A percentile compares a stretch with the other conserved stretches of the same genome.
Conservation (phyloP, 2,113 vertebrate genomes). For the Scolopax mira region DNA sequence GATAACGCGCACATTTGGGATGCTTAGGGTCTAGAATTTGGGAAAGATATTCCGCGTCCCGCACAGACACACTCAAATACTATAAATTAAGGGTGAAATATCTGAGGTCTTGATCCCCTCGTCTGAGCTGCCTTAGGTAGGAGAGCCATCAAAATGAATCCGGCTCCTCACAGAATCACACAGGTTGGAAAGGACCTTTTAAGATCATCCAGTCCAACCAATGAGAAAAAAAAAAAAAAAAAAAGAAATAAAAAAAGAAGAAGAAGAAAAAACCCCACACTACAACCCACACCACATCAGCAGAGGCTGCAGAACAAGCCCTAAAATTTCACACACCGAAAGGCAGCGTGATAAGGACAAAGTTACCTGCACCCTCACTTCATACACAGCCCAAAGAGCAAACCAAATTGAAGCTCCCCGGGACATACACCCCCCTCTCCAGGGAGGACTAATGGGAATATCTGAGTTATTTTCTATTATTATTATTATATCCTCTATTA, state of each 20-base stretch:
- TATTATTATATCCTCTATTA: too few species aligned
- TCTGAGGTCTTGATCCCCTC: conserved; percentile 41
- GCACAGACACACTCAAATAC: conserved; percentile 2
- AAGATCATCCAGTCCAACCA: too few species aligned
- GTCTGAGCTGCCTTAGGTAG: conserved; percentile 8
- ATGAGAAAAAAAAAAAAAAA: too few species aligned
- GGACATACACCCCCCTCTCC: neutral
- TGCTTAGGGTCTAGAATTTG: conserved; percentile 42
- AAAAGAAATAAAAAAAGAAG: too few species aligned
- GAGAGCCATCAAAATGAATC: neutral
- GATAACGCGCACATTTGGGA: conserved; percentile 51
- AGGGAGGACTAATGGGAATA: neutral
- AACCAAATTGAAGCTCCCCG: neutral
- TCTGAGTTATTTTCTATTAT: neutral
- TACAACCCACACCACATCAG: too few species aligned
- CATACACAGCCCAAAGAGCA: neutral
- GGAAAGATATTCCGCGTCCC: conserved; percentile 21
- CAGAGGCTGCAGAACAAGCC: neutral
- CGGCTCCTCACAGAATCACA: neutral
- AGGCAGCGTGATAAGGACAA: neutral
- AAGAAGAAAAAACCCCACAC: too few species aligned
- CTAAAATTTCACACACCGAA: neutral
- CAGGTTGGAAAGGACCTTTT: too few species aligned
- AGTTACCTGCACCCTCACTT: neutral
- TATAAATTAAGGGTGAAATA: conserved; percentile 54